Percentiles rank a stretch among this genome's conserved stretches.
Conservation (phyloP, 2,113 vertebrate species). For the Xenopus laevis region DNA sequence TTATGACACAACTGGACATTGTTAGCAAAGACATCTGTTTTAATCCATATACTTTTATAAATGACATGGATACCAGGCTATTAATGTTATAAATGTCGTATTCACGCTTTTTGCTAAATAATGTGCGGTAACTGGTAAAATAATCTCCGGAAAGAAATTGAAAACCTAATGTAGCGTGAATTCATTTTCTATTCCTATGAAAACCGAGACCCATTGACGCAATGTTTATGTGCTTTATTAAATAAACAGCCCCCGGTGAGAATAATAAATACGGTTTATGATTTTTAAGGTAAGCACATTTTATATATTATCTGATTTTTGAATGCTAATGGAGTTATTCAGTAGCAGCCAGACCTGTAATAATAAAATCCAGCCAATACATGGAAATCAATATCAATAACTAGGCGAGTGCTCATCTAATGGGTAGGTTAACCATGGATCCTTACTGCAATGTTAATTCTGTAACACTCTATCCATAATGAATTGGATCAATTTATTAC, state of each 20-base stretch:
- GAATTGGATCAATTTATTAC: no score
- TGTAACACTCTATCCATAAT: no score
- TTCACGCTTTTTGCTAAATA: not conserved
- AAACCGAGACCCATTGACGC: not conserved
- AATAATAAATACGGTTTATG: not conserved
- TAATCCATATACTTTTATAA: not conserved
- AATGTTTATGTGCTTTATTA: not conserved
- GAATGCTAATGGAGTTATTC: no score
- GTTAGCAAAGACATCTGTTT: no score
- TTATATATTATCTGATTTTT: no score
- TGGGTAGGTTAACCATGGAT: no score
- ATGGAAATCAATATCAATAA: no score
- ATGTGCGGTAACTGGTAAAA: not conserved
- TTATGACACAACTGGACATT: no score
- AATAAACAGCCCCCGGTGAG: not conserved
- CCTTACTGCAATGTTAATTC: no score
- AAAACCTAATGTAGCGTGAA: conserved; percentile 30
- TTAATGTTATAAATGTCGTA: not conserved
- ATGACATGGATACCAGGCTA: not conserved
- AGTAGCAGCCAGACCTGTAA: no score
- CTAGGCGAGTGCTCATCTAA: no score
- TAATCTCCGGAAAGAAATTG: conserved; percentile 12
- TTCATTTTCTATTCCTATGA: conserved; percentile 1
- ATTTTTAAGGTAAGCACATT: not conserved
- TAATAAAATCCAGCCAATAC: no score